A percentile compares a stretch with the other conserved stretches of the same genome.
Conservation (phyloP, 2,888 invertebrate genomes). For the Criorhina ranunculi region DNA sequence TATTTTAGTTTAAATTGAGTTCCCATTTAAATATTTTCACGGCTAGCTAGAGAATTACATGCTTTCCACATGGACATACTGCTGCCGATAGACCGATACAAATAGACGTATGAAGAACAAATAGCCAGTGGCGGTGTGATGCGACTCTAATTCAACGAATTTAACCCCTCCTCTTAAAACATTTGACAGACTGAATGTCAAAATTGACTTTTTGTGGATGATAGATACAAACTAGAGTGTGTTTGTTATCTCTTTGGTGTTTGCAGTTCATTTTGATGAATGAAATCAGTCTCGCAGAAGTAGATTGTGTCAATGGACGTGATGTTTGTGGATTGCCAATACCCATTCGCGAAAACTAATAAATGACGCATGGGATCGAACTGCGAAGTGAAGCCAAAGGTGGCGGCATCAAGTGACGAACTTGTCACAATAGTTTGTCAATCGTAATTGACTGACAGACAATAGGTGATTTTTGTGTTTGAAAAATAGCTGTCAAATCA, state of each 20-base stretch:
- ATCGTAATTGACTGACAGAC: not conserved
- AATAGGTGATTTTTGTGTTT: not conserved
- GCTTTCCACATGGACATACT: conserved; percentile 1
- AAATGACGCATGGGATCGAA: conserved; percentile 25
- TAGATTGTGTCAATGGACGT: conserved; percentile 34
- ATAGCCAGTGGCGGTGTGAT: conserved; percentile 13
- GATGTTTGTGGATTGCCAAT: conserved; percentile 13
- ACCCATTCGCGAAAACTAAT: conserved; percentile 23
- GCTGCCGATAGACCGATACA: not conserved
- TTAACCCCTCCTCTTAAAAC: not conserved
- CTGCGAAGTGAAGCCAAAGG: conserved; percentile 12
- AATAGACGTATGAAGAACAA: conserved; percentile 36
- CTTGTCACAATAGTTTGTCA: conserved; percentile 1
- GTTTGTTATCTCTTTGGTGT: conserved; percentile 9
- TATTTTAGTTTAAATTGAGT: conserved; percentile 65
- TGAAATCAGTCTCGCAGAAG: conserved; percentile 39
- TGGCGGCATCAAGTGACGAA: conserved; percentile 1
- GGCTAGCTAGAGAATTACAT: conserved; percentile 27
- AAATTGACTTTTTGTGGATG: conserved; percentile 22
- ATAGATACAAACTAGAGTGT: conserved; percentile 26
- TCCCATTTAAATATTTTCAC: conserved; percentile 60
- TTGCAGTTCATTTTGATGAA: conserved; percentile 51
- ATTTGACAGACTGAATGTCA: conserved; percentile 37
- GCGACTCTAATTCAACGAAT: conserved; percentile 15
- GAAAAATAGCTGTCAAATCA: too few relatives aligned